phyloP scores from a whole-genome alignment of 2,113 vertebrate genomes.

The Chloropsis cyanopogon region DNA sequence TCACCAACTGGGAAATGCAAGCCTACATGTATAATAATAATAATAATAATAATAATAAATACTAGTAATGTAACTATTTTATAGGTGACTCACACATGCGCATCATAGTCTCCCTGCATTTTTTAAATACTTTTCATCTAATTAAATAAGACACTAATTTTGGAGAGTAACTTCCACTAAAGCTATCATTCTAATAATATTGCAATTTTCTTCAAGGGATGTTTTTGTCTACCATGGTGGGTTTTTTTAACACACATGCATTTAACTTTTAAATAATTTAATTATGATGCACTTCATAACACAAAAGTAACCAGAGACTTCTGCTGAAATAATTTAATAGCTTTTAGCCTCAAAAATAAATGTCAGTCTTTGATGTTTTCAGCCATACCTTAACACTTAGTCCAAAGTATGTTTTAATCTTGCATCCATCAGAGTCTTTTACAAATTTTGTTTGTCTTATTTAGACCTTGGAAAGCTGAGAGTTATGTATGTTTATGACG shows the following conservation, averaged over 20 bases:
- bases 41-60: neutral
- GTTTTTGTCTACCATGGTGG: fast-evolving
- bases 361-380: neutral
- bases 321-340: neutral
- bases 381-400: neutral
- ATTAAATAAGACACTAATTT: neutral
- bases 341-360: neutral
- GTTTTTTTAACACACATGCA: neutral
- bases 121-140: neutral
- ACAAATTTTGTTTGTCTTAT: neutral
- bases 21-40: neutral
- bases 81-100: neutral
- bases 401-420: neutral
- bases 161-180: neutral
- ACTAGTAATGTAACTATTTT: neutral
- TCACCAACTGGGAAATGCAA: neutral
- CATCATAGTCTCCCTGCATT: neutral
- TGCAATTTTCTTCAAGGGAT: neutral
- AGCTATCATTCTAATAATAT: neutral
- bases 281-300: neutral
- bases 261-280: neutral
- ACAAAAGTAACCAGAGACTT: neutral
- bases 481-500: neutral
- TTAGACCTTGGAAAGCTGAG: neutral
- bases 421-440: neutral